Base-by-base conservation (phyloP, 2,797 vertebrate genomes). In the Rhadinocentrus ornatus region DNA sequence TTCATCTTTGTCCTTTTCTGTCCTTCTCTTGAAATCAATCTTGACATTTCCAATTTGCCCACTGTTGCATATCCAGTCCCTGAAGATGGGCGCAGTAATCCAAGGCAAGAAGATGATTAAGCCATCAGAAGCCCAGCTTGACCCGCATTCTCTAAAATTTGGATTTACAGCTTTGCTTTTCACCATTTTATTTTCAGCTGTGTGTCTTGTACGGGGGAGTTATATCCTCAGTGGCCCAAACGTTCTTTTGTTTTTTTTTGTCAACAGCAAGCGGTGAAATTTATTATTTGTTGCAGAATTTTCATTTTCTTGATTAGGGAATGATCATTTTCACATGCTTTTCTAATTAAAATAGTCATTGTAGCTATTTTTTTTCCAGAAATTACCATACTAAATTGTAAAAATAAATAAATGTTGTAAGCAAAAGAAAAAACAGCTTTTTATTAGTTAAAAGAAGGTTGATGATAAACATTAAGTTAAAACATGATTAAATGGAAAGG, bases 1-100 rank as follows among this genome's bases (percentile, higher is more conserved):
- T 46, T 81, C 35, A 10, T 65, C 44, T 68, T 62, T 77, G 53
- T 56, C 78, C 73, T 86, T 78, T 79, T 65, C 57, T 24, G 6
- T 64, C 58, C 24, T 11, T 75, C 48, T 37, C 27, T 73, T 70
- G 18, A 80, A 84, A 78, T 83, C 37, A 58, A n/a, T 69, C 71
- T 53, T 86, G 80, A 83, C 74, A 81, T 88, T 85, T 87, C 34
- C 24, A 44, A 76, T 73, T 66, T 15, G 67, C 54, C 62, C 44
- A 7, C 62, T 52, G 44, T 71, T 20, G 6, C 16, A 6, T 53
- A 53, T 57, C 27, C 39, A 62, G n/a, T 66, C 66, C 20, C 13
- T 5, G 53, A 20, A 71, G 67, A 62, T 27, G 22, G 56, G 62
- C 61, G 39, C 26, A 32, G 29, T 56, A 60, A 26, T 58, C 20